These are phyloP conservation scores for Xenopus petersii DNA, from an alignment of 2,797 vertebrate species.

Conservation along the genomic window DNA sequence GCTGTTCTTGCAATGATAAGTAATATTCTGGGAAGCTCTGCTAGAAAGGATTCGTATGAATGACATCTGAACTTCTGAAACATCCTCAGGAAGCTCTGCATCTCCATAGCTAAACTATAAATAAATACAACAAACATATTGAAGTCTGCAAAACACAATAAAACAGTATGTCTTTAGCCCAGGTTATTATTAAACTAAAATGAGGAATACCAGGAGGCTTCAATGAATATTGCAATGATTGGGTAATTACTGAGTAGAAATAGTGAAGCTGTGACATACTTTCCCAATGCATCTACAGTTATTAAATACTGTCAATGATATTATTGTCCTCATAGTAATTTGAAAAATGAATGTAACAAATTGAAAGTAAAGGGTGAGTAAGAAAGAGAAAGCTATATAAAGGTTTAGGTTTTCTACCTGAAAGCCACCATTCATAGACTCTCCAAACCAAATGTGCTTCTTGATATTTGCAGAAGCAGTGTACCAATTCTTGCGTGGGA, in stretches of 20 bases:
- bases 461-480: conserved; percentile 52
- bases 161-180: neutral
- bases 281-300: no score
- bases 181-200: no score
- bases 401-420: conserved; percentile 66
- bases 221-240: no score
- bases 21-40: conserved; percentile 84
- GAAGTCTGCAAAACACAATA: neutral
- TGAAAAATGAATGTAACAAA: no score
- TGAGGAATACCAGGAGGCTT: no score
- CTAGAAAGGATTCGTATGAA: conserved; percentile 89
- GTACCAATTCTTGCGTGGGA: conserved; percentile 89
- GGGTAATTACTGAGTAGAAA: no score
- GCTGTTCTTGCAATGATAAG: conserved; percentile 92
- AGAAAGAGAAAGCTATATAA: no score
- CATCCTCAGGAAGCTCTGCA: conserved; percentile 75
- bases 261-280: no score
- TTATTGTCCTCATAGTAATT: no score
- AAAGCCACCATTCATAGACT: conserved; percentile 79
- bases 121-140: neutral
- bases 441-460: conserved; percentile 87
- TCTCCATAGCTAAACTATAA: conserved; percentile 85
- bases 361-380: no score
- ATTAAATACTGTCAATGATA: no score
- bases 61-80: conserved; percentile 82